Evolutionary conservation across 2,797 vertebrate genomes (phyloP).

Genomic region (Malurus splendens): DNA sequence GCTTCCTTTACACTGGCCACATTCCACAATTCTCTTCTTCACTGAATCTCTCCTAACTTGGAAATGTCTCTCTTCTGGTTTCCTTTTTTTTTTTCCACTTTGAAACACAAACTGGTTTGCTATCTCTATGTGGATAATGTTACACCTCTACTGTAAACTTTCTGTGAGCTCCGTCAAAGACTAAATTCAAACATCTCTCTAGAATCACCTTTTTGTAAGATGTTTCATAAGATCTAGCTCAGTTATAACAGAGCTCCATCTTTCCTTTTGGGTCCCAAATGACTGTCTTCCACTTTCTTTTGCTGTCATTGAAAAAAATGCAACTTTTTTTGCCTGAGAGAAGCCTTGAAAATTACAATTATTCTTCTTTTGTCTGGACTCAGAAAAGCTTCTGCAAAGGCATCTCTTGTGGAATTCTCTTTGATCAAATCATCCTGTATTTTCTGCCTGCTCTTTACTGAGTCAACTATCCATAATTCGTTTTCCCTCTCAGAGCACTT

Average conservation of each 20-base stretch:
- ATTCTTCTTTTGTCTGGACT: neutral
- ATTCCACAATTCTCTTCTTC: neutral
- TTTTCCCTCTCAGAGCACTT: neutral
- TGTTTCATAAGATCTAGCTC: neutral
- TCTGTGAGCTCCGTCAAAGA: neutral
- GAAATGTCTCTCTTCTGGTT: neutral
- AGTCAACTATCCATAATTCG: neutral
- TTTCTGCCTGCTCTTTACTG: neutral
- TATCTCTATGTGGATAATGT: neutral
- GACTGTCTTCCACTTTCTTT: neutral
- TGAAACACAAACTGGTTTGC: neutral
- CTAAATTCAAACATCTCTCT: neutral
- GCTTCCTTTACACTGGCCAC: neutral
- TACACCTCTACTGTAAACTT: neutral
- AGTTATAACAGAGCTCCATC: neutral
- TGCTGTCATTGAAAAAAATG: neutral
- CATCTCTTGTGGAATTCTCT: neutral
- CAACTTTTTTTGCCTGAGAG: neutral
- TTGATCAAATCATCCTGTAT: neutral
- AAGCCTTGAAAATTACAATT: neutral
- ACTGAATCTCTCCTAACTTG: neutral
- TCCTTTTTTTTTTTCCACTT: neutral
- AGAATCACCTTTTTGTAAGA: neutral
- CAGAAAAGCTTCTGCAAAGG: neutral
- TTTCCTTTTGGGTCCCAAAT: neutral